phyloP scores from a whole-genome alignment of 2,888 invertebrate genomes.

The Deroplatys truncata region DNA sequence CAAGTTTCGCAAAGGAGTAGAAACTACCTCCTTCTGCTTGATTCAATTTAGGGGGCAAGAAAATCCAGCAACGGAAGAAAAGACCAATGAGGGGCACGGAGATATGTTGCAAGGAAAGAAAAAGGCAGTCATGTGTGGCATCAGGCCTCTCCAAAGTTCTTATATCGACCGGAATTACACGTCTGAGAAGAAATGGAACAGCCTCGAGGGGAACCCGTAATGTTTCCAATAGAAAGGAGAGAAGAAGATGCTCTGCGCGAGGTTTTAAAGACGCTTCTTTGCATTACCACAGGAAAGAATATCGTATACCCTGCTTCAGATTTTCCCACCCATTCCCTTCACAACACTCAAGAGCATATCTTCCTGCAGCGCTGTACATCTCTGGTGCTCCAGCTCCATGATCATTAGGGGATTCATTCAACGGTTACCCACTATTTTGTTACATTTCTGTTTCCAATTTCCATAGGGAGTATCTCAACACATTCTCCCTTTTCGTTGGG shows the following conservation, averaged over 20 bases:
- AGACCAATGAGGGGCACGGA: neutral
- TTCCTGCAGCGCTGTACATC: no score
- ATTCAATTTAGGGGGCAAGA: neutral
- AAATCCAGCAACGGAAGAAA: neutral
- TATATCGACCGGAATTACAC: neutral
- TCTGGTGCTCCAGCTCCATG: neutral
- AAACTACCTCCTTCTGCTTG: neutral
- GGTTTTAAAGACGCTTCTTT: neutral
- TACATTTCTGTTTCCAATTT: neutral
- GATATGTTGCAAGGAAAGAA: neutral
- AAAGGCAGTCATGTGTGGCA: neutral
- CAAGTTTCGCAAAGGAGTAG: neutral
- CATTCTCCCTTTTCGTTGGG: no score
- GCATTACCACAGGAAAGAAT: neutral
- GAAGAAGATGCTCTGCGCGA: neutral
- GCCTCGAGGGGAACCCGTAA: neutral
- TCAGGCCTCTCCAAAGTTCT: neutral
- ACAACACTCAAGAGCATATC: neutral
- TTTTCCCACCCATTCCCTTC: neutral
- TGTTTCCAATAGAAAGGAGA: neutral
- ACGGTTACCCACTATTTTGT: neutral
- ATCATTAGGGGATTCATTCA: neutral
- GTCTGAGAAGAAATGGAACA: neutral
- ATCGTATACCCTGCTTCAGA: neutral
- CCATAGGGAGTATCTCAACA: neutral